Base-by-base conservation (phyloP, 2,797 vertebrate species). In the Parotocinclus haroldoi region DNA sequence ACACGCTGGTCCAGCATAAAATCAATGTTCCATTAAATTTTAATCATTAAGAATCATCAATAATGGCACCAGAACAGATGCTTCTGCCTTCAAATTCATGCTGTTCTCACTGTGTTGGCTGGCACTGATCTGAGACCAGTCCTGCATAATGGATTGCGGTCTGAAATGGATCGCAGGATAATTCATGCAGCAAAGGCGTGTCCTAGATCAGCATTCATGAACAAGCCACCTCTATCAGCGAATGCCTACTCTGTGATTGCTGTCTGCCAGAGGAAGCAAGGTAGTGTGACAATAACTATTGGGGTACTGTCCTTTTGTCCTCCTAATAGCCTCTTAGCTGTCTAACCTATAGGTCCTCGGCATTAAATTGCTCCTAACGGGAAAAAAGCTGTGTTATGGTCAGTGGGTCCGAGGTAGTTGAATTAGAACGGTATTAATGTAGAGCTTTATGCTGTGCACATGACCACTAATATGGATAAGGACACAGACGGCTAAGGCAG, bases 21-120 rank as follows among this genome's bases (percentile, higher is more conserved):
- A 91, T 91, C 89, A 89, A 91, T 90, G 89, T 88, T 87, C 88
- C 89, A 89, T 91, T 90, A 91, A 91, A 88, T 87, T 89, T 86
- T 90, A 90, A 91, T 90, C 88, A 86, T 81, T 84, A 85, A 83
- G 84, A 90, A 88, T 85, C 84, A 79, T 88, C 63, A 66, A 89
- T 90, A 87, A 90, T 88, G 85, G 87, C 82, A 82, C 81, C 76
- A 79, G 82, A 88, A 88, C 89, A 90, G 90, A 90, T 90, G 88
- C 85, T 82, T 78, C 76, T 80, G 83, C 82, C 78, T 64, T 56
- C 63, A 69, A 42, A 70, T 68, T 68, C 68, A 69, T 62, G 52
- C 55, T 73, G 61, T 63, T 66, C 56, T 40, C 44, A 68, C 56
- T 50, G 63, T 58, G 51, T 63, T 48, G 52, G 60, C 65, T 71